A percentile compares a stretch with the other conserved stretches of the same genome.
Conservation (phyloP, 1,140 invertebrate species). For the Oscheius sp. region DNA sequence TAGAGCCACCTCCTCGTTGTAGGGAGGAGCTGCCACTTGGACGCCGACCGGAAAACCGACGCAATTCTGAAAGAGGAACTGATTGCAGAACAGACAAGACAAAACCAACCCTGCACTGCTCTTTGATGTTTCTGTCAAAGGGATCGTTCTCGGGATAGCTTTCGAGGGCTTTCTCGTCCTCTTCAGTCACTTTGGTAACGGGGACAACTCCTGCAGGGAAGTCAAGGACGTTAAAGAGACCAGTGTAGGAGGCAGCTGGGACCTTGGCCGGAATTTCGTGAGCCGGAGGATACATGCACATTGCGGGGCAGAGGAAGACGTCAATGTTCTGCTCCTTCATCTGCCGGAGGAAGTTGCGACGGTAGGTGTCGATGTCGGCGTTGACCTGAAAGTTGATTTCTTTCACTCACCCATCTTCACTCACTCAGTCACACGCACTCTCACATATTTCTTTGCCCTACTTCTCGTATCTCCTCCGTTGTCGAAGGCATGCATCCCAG, state of each 20-base stretch:
- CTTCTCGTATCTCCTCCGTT: too few species aligned
- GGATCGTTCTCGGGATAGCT: not conserved
- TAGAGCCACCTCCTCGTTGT: constrained; percentile 2
- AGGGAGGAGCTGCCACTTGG: constrained; percentile 15
- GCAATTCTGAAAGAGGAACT: constrained; percentile 1
- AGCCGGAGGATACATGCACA: not conserved
- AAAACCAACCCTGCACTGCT: not conserved
- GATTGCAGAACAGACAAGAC: not conserved
- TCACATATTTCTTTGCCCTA: too few species aligned
- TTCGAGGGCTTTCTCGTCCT: constrained; percentile 9
- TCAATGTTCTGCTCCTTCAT: not conserved
- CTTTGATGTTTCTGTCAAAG: not conserved
- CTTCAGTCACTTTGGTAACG: constrained; percentile 2
- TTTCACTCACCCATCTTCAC: too few species aligned
- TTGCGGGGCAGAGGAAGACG: not conserved
- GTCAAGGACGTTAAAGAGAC: constrained; percentile 27
- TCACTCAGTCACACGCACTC: too few species aligned
- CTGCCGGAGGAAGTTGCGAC: not conserved
- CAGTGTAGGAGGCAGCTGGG: not conserved
- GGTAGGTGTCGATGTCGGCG: constrained; percentile 5
- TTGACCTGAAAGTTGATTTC: too few species aligned
- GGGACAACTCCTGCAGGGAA: constrained; percentile 34
- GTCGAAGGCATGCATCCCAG: not conserved
- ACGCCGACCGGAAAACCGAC: constrained; percentile 2
- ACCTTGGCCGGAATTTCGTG: not conserved